These are phyloP conservation scores for Xestia c-nigrum DNA, from an alignment of 2,888 invertebrate species.

Conservation along the genomic window DNA sequence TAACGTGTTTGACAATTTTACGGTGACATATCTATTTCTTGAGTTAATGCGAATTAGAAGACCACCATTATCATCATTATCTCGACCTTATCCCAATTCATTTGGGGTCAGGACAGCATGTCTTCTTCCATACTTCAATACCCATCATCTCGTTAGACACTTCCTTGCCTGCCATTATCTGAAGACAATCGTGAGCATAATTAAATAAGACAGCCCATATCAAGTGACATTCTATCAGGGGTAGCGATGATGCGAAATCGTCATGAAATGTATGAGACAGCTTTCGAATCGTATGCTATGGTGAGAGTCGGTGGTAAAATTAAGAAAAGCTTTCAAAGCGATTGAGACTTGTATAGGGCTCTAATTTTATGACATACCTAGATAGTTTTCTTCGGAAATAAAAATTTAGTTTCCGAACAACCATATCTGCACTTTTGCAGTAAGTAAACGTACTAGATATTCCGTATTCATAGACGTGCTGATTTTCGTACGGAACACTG, in stretches of 20 bases:
- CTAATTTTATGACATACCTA: too few relatives aligned
- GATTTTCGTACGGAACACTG: constrained; percentile 34
- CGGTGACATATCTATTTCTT: not conserved
- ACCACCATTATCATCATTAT: too few relatives aligned
- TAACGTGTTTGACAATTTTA: too few relatives aligned
- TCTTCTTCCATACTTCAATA: too few relatives aligned
- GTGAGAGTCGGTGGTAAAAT: not conserved
- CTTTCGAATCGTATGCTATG: not conserved
- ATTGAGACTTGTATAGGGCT: not conserved
- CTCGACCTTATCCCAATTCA: too few relatives aligned
- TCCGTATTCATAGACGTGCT: not conserved
- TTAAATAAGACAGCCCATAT: not conserved
- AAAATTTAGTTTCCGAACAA: not conserved
- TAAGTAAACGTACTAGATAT: not conserved
- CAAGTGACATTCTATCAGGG: not conserved
- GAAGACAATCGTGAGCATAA: not conserved
- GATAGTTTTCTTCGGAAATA: too few relatives aligned
- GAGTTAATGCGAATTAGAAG: not conserved
- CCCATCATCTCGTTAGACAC: too few relatives aligned
- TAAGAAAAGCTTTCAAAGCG: not conserved
- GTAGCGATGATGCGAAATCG: not conserved
- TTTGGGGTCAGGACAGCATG: too few relatives aligned
- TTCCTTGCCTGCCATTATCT: not conserved
- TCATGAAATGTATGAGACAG: not conserved
- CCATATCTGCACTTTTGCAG: not conserved